Evolutionary conservation across 2,113 vertebrate species (phyloP), one percentile per base, ranked within the genome.

Genomic region (Carettochelys insculpta): DNA sequence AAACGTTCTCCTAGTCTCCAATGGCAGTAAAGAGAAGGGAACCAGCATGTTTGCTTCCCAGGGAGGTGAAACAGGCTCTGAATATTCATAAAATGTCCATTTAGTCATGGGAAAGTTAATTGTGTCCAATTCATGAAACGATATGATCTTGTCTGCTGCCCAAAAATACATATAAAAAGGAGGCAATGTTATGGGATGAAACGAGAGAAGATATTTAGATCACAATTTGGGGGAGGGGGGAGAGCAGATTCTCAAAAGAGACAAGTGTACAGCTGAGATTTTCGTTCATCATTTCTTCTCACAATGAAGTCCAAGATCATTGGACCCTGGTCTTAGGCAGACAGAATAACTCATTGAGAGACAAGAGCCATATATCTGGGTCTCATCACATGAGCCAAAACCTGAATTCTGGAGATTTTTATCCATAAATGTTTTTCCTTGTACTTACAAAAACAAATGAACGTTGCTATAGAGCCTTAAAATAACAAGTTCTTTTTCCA

Each of bases 51-150:
- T 96, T 90, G 91, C 96, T 97, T 98, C 98, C 97, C 98, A 98
- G 96, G 97, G 96, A 98, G 93, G 94, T 56, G 80, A 97, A 97
- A 93, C 50, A 93, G 85, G 80, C 73, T 91, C 94, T 98, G 98
- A 98, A 98, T 98, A 98, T 98, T 98, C 97, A 98, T 97, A 95
- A 97, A 96, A 94, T 94, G 93, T 96, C 92, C 97, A 86, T 95
- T 98, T 98, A 97, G 96, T 97, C 97, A 97, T 96, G 96, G 96
- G 95, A 97, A 92, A 93, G 92, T 94, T 98, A 98, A 98, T 98
- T 97, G 97, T 97, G 91, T 95, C 93, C 27, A 87, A 97, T 96
- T 96, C 97, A 91, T 85, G 94, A 94, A 93, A 95, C 65, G 75
- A 29, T 51, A 92, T 94, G 96, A 96, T 96, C 95, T 98, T 96